Percentiles rank a stretch among this genome's conserved stretches.
Evolutionary conservation across 2,888 invertebrate genomes (phyloP).

Genomic region (Pyrrhia umbra): DNA sequence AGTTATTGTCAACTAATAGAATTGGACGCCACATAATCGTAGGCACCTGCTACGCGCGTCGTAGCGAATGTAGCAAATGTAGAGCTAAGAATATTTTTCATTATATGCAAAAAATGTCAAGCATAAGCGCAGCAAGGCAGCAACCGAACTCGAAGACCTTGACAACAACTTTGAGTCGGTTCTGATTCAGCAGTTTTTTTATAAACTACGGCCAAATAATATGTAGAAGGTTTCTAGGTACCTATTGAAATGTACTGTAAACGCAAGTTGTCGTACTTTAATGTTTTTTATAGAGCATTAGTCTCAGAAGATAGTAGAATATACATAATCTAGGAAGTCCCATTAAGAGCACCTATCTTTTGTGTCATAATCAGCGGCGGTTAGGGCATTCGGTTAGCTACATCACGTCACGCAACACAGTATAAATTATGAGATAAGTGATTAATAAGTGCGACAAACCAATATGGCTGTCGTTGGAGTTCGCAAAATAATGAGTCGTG

Average conservation of each 20-base stretch:
- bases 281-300: not conserved
- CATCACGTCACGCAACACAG: slow-evolving; percentile 38
- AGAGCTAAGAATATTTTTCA: not conserved
- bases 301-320: not conserved
- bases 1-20: too few relatives aligned
- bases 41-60: not conserved
- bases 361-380: slow-evolving; percentile 11
- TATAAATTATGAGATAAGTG: slow-evolving; percentile 25
- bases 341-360: not conserved
- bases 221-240: not conserved
- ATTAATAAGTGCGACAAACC: slow-evolving; percentile 45
- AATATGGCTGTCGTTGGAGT: slow-evolving; percentile 45
- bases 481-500: slow-evolving; percentile 46
- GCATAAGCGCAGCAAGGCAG: not conserved
- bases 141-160: not conserved
- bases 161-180: not conserved
- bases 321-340: slow-evolving; percentile 27
- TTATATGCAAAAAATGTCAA: slow-evolving; percentile 1
- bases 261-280: not conserved
- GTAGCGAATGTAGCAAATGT: not conserved
- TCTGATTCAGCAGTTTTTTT: not conserved
- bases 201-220: not conserved
- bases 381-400: slow-evolving; percentile 1
- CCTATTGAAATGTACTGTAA: not conserved
- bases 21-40: not conserved